phyloP scores from a whole-genome alignment of 2,888 invertebrate species.

The Norana najaformis region DNA sequence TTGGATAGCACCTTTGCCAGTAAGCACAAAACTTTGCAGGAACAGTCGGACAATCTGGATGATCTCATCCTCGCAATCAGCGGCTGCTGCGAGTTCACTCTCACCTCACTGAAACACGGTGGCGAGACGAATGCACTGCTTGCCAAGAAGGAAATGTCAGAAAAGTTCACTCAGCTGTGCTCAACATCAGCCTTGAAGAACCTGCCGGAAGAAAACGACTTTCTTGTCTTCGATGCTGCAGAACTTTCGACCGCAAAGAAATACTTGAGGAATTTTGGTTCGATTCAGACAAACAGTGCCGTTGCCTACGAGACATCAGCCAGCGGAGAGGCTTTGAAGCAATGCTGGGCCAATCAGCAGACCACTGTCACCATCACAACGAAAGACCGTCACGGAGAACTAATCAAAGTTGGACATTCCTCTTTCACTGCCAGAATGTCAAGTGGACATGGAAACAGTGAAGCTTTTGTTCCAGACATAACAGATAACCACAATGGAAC shows the following conservation, averaged over 20 bases:
- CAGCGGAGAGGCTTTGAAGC: conserved; percentile 61
- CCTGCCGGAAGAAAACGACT: conserved; percentile 60
- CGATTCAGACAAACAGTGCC: conserved; percentile 60
- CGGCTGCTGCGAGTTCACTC: conserved; percentile 64
- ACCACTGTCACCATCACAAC: conserved; percentile 61
- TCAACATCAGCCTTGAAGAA: conserved; percentile 42
- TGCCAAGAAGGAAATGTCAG: conserved; percentile 65
- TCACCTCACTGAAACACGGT: conserved; percentile 64
- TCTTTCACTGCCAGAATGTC: conserved; percentile 52
- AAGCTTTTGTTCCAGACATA: conserved; percentile 34
- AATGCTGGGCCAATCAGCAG: conserved; percentile 57
- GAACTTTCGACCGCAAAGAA: conserved; percentile 54
- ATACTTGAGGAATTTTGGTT: conserved; percentile 56
- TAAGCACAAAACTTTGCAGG: conserved; percentile 58
- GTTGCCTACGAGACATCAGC: conserved; percentile 62
- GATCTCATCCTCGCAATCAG: conserved; percentile 61
- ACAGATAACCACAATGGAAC: conserved; percentile 43
- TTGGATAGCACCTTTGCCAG: conserved; percentile 55
- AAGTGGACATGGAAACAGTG: background rate
- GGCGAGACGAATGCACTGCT: conserved; percentile 64
- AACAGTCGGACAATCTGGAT: conserved; percentile 60
- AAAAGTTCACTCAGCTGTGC: conserved; percentile 52
- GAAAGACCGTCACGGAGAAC: conserved; percentile 58
- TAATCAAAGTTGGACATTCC: conserved; percentile 58
- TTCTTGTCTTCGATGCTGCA: conserved; percentile 57